Conservation (phyloP, 2,888 invertebrate genomes). For the Erebia palarica region DNA sequence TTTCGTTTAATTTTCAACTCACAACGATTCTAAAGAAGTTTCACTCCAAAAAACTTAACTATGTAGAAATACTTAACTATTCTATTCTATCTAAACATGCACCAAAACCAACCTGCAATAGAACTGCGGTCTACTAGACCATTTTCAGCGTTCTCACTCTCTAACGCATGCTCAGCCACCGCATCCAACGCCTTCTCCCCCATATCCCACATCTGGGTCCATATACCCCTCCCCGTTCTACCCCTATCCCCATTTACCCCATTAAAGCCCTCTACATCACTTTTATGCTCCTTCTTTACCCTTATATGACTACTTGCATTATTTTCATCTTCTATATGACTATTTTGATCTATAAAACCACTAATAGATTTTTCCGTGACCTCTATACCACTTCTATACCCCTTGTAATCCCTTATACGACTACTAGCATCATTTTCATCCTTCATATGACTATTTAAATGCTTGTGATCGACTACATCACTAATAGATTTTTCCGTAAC, state of each 20-base stretch:
- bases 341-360: not conserved
- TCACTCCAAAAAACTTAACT: too few species aligned
- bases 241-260: constrained; percentile 12
- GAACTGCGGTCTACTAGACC: constrained; percentile 65
- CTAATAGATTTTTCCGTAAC: not conserved
- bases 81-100: constrained; percentile 16
- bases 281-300: not conserved
- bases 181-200: constrained; percentile 66
- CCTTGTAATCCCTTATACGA: not conserved
- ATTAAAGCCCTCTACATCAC: not conserved
- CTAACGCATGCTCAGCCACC: constrained; percentile 65
- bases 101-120: constrained; percentile 56
- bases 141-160: constrained; percentile 64
- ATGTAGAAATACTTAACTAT: constrained; percentile 2
- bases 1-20: too few species aligned
- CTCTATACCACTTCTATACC: not conserved
- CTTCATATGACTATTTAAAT: too few species aligned
- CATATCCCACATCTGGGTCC: constrained; percentile 59
- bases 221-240: constrained; percentile 53
- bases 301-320: not conserved
- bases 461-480: not conserved
- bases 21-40: too few species aligned
- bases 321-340: not conserved
- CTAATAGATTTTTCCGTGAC: not conserved
- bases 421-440: not conserved